A percentile compares a stretch with the other conserved stretches of the same genome.
Evolutionary conservation across 2,113 vertebrate genomes (phyloP).

Genomic region (Xenopus laevis): DNA sequence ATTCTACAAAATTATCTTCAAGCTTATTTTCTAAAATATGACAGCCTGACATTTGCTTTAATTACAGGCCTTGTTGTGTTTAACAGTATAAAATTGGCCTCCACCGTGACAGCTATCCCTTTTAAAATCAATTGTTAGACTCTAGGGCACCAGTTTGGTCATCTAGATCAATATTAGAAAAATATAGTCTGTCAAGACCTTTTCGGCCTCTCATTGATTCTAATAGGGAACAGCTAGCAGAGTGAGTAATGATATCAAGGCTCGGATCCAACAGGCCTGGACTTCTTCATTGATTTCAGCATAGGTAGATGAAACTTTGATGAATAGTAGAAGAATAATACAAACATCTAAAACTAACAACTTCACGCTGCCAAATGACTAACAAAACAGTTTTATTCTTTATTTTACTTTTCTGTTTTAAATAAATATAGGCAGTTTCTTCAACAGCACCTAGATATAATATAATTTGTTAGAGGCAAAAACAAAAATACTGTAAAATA

Average conservation of each 20-base stretch:
- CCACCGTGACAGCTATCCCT: constrained; percentile 58
- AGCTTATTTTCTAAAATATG: constrained; percentile 57
- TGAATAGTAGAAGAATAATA: constrained; percentile 48
- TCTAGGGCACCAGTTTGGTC: constrained; percentile 66
- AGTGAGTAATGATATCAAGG: constrained; percentile 63
- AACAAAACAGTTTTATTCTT: constrained; percentile 15
- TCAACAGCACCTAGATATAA: too few relatives aligned
- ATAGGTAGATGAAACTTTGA: constrained; percentile 51
- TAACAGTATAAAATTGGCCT: constrained; percentile 64
- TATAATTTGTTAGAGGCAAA: too few relatives aligned
- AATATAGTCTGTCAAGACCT: constrained; percentile 59
- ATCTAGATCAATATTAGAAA: constrained; percentile 70
- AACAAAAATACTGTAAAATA: too few relatives aligned
- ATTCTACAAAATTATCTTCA: constrained; percentile 51
- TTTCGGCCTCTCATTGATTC: constrained; percentile 67
- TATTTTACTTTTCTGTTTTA: too few relatives aligned
- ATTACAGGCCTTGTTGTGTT: constrained; percentile 62
- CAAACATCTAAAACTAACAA: constrained; percentile 40
- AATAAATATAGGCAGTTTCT: neutral
- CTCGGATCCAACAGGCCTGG: constrained; percentile 54
- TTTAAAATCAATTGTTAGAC: constrained; percentile 69
- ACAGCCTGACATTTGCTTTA: constrained; percentile 63
- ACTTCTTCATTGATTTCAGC: constrained; percentile 54
- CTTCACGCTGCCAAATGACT: constrained; percentile 17
- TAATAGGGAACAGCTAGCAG: constrained; percentile 53